Evolutionary conservation across 2,113 vertebrate genomes (phyloP).

Genomic region (Gasterosteus nipponicus): DNA sequence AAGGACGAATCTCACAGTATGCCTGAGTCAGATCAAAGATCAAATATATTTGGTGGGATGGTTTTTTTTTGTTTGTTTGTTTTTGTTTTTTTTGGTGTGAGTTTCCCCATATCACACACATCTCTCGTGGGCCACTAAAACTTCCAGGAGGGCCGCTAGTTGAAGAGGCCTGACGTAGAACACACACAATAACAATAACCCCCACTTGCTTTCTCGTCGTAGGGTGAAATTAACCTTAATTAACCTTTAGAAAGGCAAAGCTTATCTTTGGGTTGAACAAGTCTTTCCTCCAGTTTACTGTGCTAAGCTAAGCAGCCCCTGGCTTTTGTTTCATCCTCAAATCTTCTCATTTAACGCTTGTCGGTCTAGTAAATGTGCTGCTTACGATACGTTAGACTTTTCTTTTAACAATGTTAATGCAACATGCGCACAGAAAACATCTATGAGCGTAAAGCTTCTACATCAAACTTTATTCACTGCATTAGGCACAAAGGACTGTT

Average conservation of each 20-base stretch:
- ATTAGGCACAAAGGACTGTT: slow-evolving; percentile 69
- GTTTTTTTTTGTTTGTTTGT: too few species aligned
- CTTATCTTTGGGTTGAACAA: too few species aligned
- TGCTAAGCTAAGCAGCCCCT: too few species aligned
- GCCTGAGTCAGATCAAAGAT: too few species aligned
- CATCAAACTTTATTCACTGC: slow-evolving; percentile 53
- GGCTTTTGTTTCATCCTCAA: slow-evolving; percentile 33
- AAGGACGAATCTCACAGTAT: too few species aligned
- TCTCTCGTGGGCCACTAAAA: too few species aligned
- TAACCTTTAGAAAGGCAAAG: background rate
- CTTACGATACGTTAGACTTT: background rate
- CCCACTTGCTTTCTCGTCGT: background rate
- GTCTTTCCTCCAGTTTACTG: too few species aligned
- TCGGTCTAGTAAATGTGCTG: background rate
- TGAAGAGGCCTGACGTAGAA: background rate
- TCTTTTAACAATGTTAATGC: background rate
- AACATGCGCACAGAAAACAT: background rate
- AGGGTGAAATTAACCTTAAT: slow-evolving; percentile 74
- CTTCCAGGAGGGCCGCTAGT: too few species aligned
- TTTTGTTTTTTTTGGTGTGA: too few species aligned
- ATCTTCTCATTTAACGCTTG: background rate
- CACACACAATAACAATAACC: background rate
- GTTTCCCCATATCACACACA: too few species aligned
- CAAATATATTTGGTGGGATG: too few species aligned
- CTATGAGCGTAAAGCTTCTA: background rate